Base-by-base conservation (phyloP, 2,797 vertebrate species). In the Percopsis omiscomaycus region DNA sequence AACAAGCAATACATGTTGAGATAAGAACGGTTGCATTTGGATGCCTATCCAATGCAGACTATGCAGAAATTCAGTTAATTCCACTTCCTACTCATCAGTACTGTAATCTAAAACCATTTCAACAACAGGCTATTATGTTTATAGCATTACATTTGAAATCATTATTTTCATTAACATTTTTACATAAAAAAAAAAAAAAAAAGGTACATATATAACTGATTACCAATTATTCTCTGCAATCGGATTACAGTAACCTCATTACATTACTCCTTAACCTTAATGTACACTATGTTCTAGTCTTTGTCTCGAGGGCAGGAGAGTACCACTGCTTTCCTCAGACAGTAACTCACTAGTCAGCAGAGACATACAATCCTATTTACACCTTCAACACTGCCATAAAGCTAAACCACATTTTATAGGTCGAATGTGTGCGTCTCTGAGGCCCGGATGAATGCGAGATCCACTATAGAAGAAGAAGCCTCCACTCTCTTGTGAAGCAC, bases 291-390 rank as follows among this genome's bases (percentile, higher is more conserved):
- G 8, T 37, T 5, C 27, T 12, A 54, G 1, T 22, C 28, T 13
- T 57, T 3, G 37, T 15, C 3, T 3, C 42, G 14, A 55, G 54
- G 27, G 13, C 29, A 15, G 54, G 29, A 59, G 29, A 48, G 1
- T 5, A 63, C 16, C 3, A 30, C 30, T 48, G 30, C 42, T 32
- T 27, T 45, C 44, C 60, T 64, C 52, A 37, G 59, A 68, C 32
- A 51, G 46, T 56, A 56, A 62, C 8, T 44, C 27, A 27, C 10
- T 55, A 48, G 28, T 52, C 16, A 50, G 32, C 2, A 27, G 30
- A 30, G 22, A 68, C 66, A 51, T 44, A 1, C 63, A 56, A 57
- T 28, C 5, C 10, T 46, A 46, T 63, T 58, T 47, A 63, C 47
- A 66, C 32, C 22, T 27, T 27, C 30, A 37, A 48, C 55, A 22